These are phyloP conservation scores for Spea hammondii DNA, from an alignment of 2,797 vertebrate species.

Conservation along the genomic window DNA sequence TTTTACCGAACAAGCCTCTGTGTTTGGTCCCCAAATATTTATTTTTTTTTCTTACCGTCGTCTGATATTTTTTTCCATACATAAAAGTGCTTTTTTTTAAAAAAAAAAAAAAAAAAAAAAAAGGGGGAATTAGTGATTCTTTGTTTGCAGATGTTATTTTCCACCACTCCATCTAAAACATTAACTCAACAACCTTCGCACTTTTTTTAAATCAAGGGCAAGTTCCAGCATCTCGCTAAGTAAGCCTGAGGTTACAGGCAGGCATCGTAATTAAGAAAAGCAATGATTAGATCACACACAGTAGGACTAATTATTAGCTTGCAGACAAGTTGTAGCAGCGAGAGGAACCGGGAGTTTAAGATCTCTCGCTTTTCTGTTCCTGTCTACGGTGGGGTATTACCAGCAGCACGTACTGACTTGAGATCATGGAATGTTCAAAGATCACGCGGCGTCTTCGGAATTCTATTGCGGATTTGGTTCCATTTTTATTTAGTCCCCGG, in stretches of 20 bases:
- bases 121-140: not conserved
- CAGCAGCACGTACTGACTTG: constrained; percentile 19
- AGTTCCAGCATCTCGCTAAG: not conserved
- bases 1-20: too few species aligned
- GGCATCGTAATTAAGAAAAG: constrained; percentile 22
- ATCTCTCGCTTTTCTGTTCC: constrained; percentile 4
- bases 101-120: not conserved
- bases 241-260: constrained; percentile 9
- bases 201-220: constrained; percentile 8
- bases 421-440: not conserved
- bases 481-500: too few species aligned
- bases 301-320: constrained; percentile 34
- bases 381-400: not conserved
- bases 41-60: too few species aligned
- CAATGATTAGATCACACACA: constrained; percentile 45
- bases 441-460: not conserved
- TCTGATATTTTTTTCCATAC: too few species aligned
- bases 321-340: constrained; percentile 12
- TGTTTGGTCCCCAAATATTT: too few species aligned
- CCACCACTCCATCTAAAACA: not conserved
- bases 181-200: not conserved
- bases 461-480: not conserved
- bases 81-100: not conserved
- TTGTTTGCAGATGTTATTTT: not conserved
- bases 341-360: not conserved